Evolutionary conservation across 1,140 invertebrate species (phyloP).

Genomic region (Cotesia glomerata): DNA sequence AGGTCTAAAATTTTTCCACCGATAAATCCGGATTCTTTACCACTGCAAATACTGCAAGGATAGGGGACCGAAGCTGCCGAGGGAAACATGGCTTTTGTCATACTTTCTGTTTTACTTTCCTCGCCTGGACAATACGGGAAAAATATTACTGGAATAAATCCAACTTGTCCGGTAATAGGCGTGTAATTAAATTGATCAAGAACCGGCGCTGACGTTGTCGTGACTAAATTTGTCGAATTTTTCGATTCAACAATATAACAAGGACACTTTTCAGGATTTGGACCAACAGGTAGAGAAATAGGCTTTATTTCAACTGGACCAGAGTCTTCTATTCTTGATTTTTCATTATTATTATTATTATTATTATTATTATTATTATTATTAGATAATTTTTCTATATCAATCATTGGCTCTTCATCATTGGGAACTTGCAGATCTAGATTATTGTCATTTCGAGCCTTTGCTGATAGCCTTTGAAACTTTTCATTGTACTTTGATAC

Average conservation of each 20-base stretch:
- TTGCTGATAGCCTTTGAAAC: not conserved
- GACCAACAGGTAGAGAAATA: conserved; percentile 45
- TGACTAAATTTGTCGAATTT: conserved; percentile 32
- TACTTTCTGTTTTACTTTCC: conserved; percentile 52
- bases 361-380: too few relatives aligned
- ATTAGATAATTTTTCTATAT: not conserved
- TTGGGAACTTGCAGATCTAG: not conserved
- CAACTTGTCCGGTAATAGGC: conserved; percentile 49
- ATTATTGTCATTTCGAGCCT: not conserved
- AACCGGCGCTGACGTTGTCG: conserved; percentile 34
- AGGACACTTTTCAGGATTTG: conserved; percentile 49
- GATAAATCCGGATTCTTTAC: conserved; percentile 21
- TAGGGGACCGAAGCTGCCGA: conserved; percentile 63
- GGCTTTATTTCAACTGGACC: conserved; percentile 41
- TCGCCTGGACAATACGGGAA: conserved; percentile 67
- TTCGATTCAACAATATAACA: conserved; percentile 48
- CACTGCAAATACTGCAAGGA: conserved; percentile 43
- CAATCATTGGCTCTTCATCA: not conserved
- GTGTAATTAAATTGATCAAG: conserved; percentile 12
- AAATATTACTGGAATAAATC: conserved; percentile 68
- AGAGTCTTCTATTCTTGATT: conserved; percentile 25
- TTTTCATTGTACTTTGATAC: conserved; percentile 16
- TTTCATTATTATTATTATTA: conserved; percentile 23
- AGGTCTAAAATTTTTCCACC: conserved; percentile 37
- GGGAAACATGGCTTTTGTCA: conserved; percentile 65